phyloP scores from a whole-genome alignment of 2,113 vertebrate genomes.

The Formicarius rufipectus region DNA sequence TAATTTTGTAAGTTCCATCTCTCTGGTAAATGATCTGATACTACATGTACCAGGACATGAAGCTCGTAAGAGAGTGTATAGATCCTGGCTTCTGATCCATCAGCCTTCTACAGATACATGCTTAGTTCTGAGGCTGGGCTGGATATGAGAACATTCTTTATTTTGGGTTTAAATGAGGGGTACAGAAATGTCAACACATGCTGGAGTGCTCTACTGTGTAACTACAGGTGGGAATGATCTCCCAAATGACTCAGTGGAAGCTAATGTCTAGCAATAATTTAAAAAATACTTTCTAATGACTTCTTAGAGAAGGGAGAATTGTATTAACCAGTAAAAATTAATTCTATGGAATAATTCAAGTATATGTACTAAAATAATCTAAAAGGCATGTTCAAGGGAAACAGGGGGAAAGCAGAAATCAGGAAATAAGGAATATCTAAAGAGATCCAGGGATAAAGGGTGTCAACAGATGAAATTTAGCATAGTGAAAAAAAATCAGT shows the following conservation, averaged over 20 bases:
- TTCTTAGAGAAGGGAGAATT: not conserved
- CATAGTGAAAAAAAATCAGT: not conserved
- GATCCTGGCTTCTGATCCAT: not conserved
- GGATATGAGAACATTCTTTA: not conserved
- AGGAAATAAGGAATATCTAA: not conserved
- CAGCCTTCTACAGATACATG: not conserved
- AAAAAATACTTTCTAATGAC: not conserved
- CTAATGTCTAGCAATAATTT: not conserved
- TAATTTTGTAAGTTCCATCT: not conserved
- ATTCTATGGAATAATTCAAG: conserved; percentile 4
- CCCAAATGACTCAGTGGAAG: not conserved
- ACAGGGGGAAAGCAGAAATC: not conserved
- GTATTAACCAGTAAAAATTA: not conserved
- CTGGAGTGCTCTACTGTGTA: not conserved
- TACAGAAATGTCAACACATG: not conserved
- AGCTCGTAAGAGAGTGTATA: not conserved
- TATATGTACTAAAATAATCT: not conserved
- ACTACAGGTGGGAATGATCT: not conserved
- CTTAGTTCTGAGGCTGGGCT: not conserved
- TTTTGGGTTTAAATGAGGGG: not conserved
- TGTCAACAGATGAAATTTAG: not conserved
- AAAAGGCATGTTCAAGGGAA: not conserved
- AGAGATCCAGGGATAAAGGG: not conserved
- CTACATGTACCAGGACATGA: not conserved
- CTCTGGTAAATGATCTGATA: not conserved